These are phyloP conservation scores for Bradypodion ventrale DNA, from an alignment of 2,797 vertebrate genomes.

Conservation along the genomic window DNA sequence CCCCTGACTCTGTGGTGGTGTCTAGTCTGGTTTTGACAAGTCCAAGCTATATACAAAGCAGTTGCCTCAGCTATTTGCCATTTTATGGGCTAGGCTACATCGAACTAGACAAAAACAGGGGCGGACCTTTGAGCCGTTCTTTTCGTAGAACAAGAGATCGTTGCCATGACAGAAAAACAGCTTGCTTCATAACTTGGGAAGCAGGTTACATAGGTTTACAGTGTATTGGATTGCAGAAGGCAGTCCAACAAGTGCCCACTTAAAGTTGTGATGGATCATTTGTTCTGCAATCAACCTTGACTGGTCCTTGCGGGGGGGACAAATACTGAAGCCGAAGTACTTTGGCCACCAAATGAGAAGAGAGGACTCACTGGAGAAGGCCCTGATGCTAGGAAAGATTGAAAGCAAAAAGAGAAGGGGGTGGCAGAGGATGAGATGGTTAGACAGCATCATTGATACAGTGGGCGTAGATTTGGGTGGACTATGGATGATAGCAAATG, in stretches of 20 bases:
- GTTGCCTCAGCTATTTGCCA: background rate
- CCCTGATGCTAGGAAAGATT: too few species aligned
- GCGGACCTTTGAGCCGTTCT: background rate
- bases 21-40: background rate
- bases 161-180: background rate
- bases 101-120: background rate
- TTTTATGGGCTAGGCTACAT: background rate
- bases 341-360: too few species aligned
- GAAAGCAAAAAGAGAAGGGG: too few species aligned
- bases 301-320: too few species aligned
- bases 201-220: background rate
- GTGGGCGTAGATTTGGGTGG: too few species aligned
- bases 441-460: too few species aligned
- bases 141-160: background rate
- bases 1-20: background rate
- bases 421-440: too few species aligned
- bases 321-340: too few species aligned
- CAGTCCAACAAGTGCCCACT: background rate
- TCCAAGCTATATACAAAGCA: conserved; percentile 7
- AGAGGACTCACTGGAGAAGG: too few species aligned
- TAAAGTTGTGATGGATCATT: background rate
- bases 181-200: too few species aligned
- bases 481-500: too few species aligned
- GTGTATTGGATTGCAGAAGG: background rate
- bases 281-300: too few species aligned